A percentile compares a stretch with the other conserved stretches of the same genome.
Conservation (phyloP, 1,140 invertebrate species). For the Euborellia annulipes region DNA sequence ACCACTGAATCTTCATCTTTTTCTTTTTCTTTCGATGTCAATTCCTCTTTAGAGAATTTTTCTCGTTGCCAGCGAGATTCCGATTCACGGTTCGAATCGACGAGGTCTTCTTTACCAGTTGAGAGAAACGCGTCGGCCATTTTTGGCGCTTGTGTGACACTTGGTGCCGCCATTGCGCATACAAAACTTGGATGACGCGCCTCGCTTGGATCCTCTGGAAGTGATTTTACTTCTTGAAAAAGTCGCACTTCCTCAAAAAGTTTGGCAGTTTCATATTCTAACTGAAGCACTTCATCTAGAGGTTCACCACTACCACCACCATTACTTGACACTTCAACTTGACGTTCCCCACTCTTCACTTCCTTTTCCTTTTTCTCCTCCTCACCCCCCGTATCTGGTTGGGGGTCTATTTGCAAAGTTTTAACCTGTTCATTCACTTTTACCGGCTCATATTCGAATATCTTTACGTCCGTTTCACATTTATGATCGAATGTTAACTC, state of each 20-base stretch:
- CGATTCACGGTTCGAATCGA: constrained; percentile 5
- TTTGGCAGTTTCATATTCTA: too few species aligned
- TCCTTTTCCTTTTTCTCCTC: constrained; percentile 18
- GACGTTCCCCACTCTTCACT: neutral
- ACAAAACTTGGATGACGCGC: too few species aligned
- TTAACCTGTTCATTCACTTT: constrained; percentile 4
- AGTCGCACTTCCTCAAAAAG: too few species aligned
- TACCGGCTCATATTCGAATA: constrained; percentile 3
- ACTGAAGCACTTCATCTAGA: too few species aligned
- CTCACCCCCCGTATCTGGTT: constrained; percentile 16
- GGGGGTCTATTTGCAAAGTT: constrained; percentile 5
- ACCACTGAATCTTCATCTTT: constrained; percentile 25
- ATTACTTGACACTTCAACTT: too few species aligned
- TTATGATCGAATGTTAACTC: too few species aligned
- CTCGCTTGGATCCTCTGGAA: too few species aligned
- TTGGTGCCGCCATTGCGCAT: too few species aligned
- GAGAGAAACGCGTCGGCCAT: constrained; percentile 35
- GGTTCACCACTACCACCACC: too few species aligned
- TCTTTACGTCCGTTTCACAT: constrained; percentile 5
- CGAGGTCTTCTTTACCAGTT: constrained; percentile 18
- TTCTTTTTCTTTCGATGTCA: constrained; percentile 22
- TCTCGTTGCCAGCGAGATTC: constrained; percentile 18
- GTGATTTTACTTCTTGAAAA: too few species aligned
- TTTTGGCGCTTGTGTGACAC: constrained; percentile 16
- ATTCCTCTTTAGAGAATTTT: constrained; percentile 26